These are phyloP conservation scores for Drosophila nigrodunni DNA, from an alignment of 1,140 invertebrate species.

Conservation along the genomic window DNA sequence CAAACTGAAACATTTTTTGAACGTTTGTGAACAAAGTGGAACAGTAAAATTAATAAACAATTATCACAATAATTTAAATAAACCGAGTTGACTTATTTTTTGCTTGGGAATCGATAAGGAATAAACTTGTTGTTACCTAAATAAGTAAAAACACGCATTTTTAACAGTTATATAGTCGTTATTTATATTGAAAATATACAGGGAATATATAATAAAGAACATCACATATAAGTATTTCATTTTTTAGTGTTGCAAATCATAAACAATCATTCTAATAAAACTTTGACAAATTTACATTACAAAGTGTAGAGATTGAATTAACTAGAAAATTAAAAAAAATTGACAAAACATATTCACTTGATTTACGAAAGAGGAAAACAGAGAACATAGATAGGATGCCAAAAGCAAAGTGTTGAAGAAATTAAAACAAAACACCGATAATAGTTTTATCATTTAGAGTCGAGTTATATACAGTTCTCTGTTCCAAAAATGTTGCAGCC, in stretches of 20 bases:
- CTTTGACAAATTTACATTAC: slow-evolving; percentile 18
- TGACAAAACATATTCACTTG: slow-evolving; percentile 3
- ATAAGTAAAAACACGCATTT: neutral
- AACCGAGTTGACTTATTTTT: too few species aligned
- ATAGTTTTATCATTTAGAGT: slow-evolving; percentile 33
- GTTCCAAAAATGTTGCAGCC: neutral
- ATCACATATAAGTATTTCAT: slow-evolving; percentile 69
- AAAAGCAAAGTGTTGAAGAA: slow-evolving; percentile 11
- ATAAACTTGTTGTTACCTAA: too few species aligned
- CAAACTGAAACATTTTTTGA: slow-evolving; percentile 31
- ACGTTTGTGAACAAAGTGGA: slow-evolving; percentile 42
- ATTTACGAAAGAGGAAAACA: neutral
- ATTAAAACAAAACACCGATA: slow-evolving; percentile 47
- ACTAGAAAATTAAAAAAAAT: slow-evolving; percentile 1
- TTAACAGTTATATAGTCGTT: slow-evolving; percentile 56
- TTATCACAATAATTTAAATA: slow-evolving; percentile 65
- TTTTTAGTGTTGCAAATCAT: slow-evolving; percentile 42
- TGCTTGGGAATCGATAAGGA: neutral
- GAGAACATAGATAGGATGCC: neutral
- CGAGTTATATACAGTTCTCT: slow-evolving; percentile 42
- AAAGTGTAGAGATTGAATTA: slow-evolving; percentile 15
- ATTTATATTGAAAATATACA: slow-evolving; percentile 61
- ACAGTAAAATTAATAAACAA: slow-evolving; percentile 68
- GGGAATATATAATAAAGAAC: slow-evolving; percentile 69
- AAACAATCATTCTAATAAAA: slow-evolving; percentile 34